phyloP scores from a whole-genome alignment of 1,140 invertebrate species.

The Reticulitermes speratus region DNA sequence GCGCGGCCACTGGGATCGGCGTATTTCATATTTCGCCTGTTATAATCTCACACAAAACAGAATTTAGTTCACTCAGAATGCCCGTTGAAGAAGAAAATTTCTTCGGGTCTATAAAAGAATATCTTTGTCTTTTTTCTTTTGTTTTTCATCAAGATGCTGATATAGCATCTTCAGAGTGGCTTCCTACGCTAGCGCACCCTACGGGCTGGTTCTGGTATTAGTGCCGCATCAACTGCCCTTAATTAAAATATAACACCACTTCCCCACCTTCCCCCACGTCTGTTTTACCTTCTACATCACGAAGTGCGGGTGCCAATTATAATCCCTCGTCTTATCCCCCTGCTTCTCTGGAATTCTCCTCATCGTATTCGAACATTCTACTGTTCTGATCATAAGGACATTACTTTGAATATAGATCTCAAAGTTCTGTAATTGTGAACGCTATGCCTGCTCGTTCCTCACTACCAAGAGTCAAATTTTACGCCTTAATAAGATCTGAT shows the following conservation, averaged over 20 bases:
- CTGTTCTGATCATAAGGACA: neutral
- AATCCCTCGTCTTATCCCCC: neutral
- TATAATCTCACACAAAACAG: neutral
- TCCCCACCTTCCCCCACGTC: neutral
- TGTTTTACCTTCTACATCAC: neutral
- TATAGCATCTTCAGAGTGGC: neutral
- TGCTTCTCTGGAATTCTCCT: neutral
- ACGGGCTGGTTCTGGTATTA: conserved; percentile 10
- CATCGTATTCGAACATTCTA: neutral
- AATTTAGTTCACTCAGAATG: neutral
- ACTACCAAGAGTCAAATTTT: too few relatives aligned
- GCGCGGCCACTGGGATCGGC: too few relatives aligned
- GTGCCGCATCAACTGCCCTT: conserved; percentile 24
- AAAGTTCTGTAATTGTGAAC: too few relatives aligned
- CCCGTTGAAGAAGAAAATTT: neutral
- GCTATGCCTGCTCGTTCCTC: too few relatives aligned
- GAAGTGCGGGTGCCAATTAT: neutral
- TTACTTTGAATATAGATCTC: neutral
- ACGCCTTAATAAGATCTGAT: too few relatives aligned
- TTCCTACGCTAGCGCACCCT: neutral
- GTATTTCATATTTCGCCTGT: neutral
- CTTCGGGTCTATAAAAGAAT: neutral
- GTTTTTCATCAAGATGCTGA: neutral
- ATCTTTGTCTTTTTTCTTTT: neutral
- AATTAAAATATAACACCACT: conserved; percentile 25